Conservation (phyloP, 2,113 vertebrate species). For the Aldabrachelys gigantea region DNA sequence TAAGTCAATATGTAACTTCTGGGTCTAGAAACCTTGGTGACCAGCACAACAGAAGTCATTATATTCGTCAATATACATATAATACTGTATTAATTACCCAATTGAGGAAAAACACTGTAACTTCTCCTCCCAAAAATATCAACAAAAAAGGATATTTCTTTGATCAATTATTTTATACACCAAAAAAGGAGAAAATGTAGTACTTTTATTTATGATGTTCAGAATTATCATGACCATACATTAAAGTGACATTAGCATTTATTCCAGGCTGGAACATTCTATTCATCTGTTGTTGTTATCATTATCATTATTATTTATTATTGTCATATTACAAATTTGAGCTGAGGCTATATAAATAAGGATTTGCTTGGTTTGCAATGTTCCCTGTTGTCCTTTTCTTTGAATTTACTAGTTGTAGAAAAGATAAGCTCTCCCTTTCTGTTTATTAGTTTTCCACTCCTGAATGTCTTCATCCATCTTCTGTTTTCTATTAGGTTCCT, state of each 20-base stretch:
- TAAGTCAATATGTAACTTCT: background rate
- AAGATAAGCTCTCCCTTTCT: background rate
- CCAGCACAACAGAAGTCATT: background rate
- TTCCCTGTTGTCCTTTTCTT: background rate
- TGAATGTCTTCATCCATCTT: background rate
- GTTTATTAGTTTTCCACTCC: background rate
- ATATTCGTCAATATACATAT: background rate
- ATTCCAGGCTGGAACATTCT: background rate
- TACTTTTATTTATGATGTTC: background rate
- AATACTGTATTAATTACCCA: background rate
- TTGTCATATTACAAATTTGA: background rate
- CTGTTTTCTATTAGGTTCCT: background rate
- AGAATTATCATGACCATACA: background rate
- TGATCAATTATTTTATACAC: background rate
- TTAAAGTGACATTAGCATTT: background rate
- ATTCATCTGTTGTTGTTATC: background rate
- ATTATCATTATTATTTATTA: too few species aligned
- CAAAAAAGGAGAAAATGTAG: background rate
- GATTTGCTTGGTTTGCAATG: background rate
- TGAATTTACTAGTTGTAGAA: background rate
- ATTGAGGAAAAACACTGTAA: background rate
- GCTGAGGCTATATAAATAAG: background rate
- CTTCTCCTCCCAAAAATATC: background rate
- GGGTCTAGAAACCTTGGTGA: background rate
- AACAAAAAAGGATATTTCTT: background rate